These are phyloP conservation scores for Apodemia zela DNA, from an alignment of 2,888 invertebrate genomes.

Conservation along the genomic window DNA sequence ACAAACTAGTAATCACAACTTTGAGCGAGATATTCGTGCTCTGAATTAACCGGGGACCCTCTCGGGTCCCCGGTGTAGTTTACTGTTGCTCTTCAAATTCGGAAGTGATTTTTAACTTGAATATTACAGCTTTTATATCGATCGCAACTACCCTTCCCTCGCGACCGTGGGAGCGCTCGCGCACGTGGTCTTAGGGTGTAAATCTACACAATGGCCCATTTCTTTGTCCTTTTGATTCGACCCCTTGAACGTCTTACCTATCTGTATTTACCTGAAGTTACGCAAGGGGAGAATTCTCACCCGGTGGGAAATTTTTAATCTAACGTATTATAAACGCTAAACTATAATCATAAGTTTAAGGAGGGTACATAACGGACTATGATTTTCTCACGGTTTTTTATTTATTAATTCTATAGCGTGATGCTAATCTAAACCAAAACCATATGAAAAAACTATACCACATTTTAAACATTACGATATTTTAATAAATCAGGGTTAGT, in stretches of 20 bases:
- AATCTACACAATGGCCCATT: slow-evolving; percentile 68
- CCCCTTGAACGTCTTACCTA: slow-evolving; percentile 73
- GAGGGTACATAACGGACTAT: slow-evolving; percentile 50
- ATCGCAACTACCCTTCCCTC: slow-evolving; percentile 54
- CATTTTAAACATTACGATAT: no score
- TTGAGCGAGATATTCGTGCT: slow-evolving; percentile 28
- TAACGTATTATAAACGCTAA: slow-evolving; percentile 65
- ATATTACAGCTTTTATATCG: slow-evolving; percentile 59
- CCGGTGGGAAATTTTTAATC: slow-evolving; percentile 71
- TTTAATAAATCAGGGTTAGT: no score
- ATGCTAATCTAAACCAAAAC: not conserved
- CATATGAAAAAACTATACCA: no score
- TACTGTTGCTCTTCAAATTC: slow-evolving; percentile 49
- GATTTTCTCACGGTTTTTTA: slow-evolving; percentile 66
- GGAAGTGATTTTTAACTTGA: slow-evolving; percentile 53
- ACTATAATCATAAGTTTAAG: slow-evolving; percentile 59
- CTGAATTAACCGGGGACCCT: slow-evolving; percentile 46
- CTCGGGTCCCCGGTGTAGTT: slow-evolving; percentile 58
- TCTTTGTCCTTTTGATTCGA: slow-evolving; percentile 68
- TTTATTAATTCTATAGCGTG: slow-evolving; percentile 41
- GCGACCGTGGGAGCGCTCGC: slow-evolving; percentile 66
- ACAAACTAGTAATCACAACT: slow-evolving; percentile 43
- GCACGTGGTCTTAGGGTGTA: slow-evolving; percentile 73
- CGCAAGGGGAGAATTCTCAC: slow-evolving; percentile 67
- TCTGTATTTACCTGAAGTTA: slow-evolving; percentile 68